Percentiles rank a stretch among this genome's conserved stretches.
phyloP scores from a whole-genome alignment of 2,797 vertebrate genomes.

The Pyrocephalus nanus region DNA sequence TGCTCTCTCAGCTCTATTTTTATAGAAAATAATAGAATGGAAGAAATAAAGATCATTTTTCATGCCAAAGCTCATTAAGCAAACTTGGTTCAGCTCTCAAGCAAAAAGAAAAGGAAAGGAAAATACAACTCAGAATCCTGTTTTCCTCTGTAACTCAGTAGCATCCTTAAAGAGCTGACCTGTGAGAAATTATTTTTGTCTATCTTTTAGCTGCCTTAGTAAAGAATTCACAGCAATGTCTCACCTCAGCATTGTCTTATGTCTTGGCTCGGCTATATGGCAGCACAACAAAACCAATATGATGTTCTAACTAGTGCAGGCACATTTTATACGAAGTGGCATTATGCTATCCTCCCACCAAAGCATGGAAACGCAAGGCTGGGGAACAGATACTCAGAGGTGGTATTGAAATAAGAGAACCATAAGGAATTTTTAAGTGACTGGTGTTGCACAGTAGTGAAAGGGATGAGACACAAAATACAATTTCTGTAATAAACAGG shows the following conservation, averaged over 20 bases:
- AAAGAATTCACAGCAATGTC: background rate
- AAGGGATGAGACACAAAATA: background rate
- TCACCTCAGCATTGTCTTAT: background rate
- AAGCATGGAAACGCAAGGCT: background rate
- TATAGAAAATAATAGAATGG: conserved; percentile 12
- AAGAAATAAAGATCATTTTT: conserved; percentile 45
- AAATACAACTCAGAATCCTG: background rate
- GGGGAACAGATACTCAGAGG: background rate
- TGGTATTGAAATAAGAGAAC: background rate
- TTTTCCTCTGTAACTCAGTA: background rate
- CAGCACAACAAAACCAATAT: conserved; percentile 18
- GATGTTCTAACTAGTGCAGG: conserved; percentile 1
- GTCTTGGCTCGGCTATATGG: background rate
- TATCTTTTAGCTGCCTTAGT: conserved; percentile 2
- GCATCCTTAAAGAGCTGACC: conserved; percentile 30
- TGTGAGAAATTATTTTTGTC: conserved; percentile 26
- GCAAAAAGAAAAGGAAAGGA: background rate
- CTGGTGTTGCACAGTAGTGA: background rate
- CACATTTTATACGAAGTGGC: background rate
- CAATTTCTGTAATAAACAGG: background rate
- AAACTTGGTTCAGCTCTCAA: conserved; percentile 25
- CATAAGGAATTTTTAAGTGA: background rate
- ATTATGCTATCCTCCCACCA: conserved; percentile 3
- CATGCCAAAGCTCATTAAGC: conserved; percentile 53
- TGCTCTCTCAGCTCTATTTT: conserved; percentile 17